Percentiles rank a stretch among this genome's conserved stretches.
These are phyloP conservation scores for Colletes collaris DNA, from an alignment of 2,888 invertebrate genomes.

Conservation along the genomic window DNA sequence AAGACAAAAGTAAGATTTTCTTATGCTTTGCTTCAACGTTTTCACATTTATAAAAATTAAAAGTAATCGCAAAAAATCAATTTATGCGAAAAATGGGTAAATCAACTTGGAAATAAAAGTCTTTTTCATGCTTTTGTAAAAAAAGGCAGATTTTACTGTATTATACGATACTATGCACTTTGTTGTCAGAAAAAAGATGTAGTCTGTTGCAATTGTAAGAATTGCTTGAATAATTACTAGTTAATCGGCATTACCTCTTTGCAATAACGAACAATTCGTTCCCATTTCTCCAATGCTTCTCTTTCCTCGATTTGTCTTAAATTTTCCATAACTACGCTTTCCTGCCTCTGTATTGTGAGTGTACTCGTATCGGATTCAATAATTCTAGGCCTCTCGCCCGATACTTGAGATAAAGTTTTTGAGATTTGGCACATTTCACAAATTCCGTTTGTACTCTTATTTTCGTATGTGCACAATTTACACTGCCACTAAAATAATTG, in stretches of 20 bases:
- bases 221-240: constrained; percentile 35
- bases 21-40: too few relatives aligned
- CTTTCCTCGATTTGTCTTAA: constrained; percentile 92
- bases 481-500: constrained; percentile 87
- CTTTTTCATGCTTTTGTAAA: not conserved
- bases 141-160: not conserved
- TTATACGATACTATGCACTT: not conserved
- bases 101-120: not conserved
- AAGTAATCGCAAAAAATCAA: not conserved
- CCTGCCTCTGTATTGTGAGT: constrained; percentile 85
- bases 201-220: not conserved
- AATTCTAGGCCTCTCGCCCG: constrained; percentile 78
- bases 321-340: constrained; percentile 93
- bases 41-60: too few relatives aligned
- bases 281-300: constrained; percentile 95
- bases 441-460: constrained; percentile 85
- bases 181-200: not conserved
- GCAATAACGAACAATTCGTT: constrained; percentile 95
- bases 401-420: constrained; percentile 80
- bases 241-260: constrained; percentile 86
- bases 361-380: constrained; percentile 81
- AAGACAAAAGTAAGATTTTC: not conserved
- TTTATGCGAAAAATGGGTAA: not conserved
- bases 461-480: constrained; percentile 92
- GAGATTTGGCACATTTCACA: constrained; percentile 92